Conservation (phyloP, 2,888 invertebrate species). For the Apamea crenata region DNA sequence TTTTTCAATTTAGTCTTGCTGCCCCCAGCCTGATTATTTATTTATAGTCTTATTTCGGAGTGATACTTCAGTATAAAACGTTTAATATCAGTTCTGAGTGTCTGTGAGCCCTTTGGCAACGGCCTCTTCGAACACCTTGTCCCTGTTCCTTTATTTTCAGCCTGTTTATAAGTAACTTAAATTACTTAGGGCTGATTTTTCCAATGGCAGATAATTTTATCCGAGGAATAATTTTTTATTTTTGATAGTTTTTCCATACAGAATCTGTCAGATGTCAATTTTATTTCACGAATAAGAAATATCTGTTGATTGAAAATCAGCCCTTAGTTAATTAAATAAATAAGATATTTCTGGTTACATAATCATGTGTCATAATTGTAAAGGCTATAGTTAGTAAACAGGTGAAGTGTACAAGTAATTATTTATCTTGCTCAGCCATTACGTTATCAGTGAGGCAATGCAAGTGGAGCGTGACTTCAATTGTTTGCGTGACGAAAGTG, state of each 20-base stretch:
- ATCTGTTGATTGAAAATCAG: background rate
- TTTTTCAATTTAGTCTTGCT: background rate
- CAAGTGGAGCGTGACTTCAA: conserved; percentile 51
- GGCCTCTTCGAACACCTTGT: background rate
- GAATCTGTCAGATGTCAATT: too few species aligned
- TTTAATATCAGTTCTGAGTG: background rate
- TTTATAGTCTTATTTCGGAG: background rate
- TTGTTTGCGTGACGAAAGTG: conserved; percentile 51
- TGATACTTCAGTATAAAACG: background rate
- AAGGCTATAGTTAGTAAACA: conserved; percentile 40
- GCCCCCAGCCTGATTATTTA: background rate
- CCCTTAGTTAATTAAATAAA: background rate
- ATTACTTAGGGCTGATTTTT: background rate
- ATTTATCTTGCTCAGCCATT: conserved; percentile 61
- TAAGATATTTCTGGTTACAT: conserved; percentile 32
- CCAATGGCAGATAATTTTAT: too few species aligned
- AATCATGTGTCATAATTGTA: conserved; percentile 17
- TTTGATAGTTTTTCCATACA: too few species aligned
- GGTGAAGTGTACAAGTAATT: conserved; percentile 57
- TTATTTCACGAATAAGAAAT: too few species aligned
- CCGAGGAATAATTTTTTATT: too few species aligned
- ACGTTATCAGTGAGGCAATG: conserved; percentile 60
- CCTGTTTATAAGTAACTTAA: background rate
- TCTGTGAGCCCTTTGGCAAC: background rate
- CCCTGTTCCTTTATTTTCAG: background rate